These are phyloP conservation scores for Recurvirostra avosetta DNA, from an alignment of 2,113 vertebrate species.

Conservation along the genomic window DNA sequence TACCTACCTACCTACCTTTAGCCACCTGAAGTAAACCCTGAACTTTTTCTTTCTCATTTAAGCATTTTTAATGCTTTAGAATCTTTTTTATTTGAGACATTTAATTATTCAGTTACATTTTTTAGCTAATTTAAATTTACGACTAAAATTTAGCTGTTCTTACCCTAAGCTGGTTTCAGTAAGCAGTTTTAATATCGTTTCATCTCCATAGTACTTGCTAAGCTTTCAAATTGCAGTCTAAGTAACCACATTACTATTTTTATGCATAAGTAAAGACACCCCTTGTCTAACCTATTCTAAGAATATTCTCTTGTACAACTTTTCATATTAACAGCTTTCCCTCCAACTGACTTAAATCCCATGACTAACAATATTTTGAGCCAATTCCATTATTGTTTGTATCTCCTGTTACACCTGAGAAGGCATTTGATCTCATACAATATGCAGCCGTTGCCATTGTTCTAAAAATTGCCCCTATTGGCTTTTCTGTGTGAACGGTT, in stretches of 20 bases:
- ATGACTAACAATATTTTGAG: neutral
- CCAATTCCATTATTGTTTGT: conserved; percentile 1
- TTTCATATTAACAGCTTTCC: neutral
- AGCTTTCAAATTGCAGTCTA: neutral
- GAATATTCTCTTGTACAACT: neutral
- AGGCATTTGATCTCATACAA: conserved; percentile 21
- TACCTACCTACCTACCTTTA: neutral
- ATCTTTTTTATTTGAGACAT: neutral
- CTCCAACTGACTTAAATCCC: neutral
- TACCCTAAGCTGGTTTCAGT: neutral
- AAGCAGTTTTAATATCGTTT: neutral
- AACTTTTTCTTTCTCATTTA: neutral
- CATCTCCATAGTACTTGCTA: neutral
- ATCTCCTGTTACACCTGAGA: conserved; percentile 41
- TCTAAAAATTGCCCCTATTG: conserved; percentile 6
- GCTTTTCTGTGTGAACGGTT: conserved; percentile 17
- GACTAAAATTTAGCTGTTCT: neutral
- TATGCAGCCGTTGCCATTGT: neutral
- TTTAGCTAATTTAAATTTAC: neutral
- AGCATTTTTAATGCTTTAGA: neutral
- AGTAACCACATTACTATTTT: neutral
- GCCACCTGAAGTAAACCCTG: neutral
- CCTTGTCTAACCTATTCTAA: neutral
- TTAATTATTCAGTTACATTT: neutral
- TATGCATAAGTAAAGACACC: neutral